Evolutionary conservation across 2,797 vertebrate genomes (phyloP).

Genomic region (Florisuga fusca): DNA sequence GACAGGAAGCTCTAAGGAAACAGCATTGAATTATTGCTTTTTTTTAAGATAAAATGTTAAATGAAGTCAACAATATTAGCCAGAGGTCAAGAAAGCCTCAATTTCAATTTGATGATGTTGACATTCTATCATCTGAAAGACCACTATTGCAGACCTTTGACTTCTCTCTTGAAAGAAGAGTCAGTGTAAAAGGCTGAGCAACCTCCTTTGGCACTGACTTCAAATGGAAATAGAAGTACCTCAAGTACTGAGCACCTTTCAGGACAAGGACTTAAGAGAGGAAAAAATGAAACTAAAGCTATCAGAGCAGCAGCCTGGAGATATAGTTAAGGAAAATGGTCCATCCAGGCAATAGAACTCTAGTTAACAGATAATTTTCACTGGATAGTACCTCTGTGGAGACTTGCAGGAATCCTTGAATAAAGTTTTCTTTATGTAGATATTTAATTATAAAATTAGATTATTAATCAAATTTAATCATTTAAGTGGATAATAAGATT

Average conservation of each 20-base stretch:
- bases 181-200: neutral
- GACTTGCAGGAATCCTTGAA: neutral
- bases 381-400: neutral
- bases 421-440: neutral
- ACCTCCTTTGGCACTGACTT: constrained; percentile 9
- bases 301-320: neutral
- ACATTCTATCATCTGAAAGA: constrained; percentile 9
- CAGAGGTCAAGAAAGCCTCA: neutral
- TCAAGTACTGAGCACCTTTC: neutral
- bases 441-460: neutral
- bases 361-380: neutral
- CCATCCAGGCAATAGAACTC: neutral
- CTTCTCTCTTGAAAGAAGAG: neutral
- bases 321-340: neutral
- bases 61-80: neutral
- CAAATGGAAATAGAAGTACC: neutral
- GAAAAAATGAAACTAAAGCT: neutral
- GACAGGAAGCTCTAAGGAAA: neutral
- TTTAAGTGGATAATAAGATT: neutral
- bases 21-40: neutral
- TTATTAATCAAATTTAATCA: neutral
- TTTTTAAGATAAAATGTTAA: neutral
- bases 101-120: neutral
- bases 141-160: neutral
- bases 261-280: neutral